Evolutionary conservation across 2,797 vertebrate genomes (phyloP).

Genomic region (Heterohyrax brucei): DNA sequence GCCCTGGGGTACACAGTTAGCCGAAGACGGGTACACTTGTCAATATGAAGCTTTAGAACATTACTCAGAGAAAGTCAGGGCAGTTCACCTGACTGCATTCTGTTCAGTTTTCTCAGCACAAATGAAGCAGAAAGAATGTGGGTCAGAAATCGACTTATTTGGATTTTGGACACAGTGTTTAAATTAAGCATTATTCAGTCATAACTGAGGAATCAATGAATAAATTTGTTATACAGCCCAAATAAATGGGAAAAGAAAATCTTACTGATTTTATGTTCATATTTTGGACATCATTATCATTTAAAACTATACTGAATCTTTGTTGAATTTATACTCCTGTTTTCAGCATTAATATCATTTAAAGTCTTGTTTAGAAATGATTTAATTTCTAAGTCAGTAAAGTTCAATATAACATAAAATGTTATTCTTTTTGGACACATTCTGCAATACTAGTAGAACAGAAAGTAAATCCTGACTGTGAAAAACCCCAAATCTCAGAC

Average conservation of each 20-base stretch:
- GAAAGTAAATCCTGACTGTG: background rate
- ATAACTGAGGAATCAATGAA: constrained; percentile 80
- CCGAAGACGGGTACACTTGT: constrained; percentile 82
- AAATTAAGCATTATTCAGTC: constrained; percentile 79
- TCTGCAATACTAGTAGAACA: background rate
- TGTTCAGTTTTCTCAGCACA: constrained; percentile 79
- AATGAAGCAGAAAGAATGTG: constrained; percentile 77
- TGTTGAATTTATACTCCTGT: background rate
- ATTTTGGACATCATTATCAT: constrained; percentile 57
- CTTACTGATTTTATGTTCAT: constrained; percentile 79
- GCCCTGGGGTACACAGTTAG: constrained; percentile 77
- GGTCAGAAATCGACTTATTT: constrained; percentile 74
- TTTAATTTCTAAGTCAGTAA: constrained; percentile 61
- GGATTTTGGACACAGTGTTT: constrained; percentile 70
- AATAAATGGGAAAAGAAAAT: constrained; percentile 58
- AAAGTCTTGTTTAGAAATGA: constrained; percentile 67
- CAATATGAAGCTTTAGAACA: constrained; percentile 78
- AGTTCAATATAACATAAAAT: constrained; percentile 60
- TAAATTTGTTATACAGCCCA: constrained; percentile 75
- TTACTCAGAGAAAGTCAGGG: constrained; percentile 82
- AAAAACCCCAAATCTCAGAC: background rate
- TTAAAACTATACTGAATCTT: background rate
- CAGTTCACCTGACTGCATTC: constrained; percentile 85
- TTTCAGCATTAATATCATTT: constrained; percentile 32
- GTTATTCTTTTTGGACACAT: constrained; percentile 18